Base-by-base conservation (phyloP, 2,888 invertebrate genomes). In the Rhyacophila evoluta region DNA sequence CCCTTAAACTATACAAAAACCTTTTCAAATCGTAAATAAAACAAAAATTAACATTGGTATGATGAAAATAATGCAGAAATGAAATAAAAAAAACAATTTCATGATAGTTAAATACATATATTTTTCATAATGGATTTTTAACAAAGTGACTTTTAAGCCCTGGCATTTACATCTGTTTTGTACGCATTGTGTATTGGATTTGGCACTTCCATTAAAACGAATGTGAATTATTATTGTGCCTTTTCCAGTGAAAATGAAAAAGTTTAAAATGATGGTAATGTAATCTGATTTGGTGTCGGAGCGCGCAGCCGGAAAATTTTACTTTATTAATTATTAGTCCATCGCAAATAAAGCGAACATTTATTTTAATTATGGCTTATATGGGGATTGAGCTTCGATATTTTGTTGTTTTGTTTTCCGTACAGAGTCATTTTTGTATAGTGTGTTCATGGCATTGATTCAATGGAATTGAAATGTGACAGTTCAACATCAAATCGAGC, bases 231-330 rank as follows among this genome's bases (percentile, higher is more conserved):
- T 39, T 39, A 19, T 55, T 77, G 71, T 71, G 67, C 41, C 68
- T 76, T 79, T 79, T 79, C 72, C 74, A 75, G 11, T 37, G 75
- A 78, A 36, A 70, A 39, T 15, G 75, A 29, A 73, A 75, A 79
- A 70, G 70, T 76, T n/a, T 73, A 19, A 79, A 79, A 79, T 76
- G 72, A 37, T 29, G 36, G 15, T 71, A 77, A 75, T 72, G 41
- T 75, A 78, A 80, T 80, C 80, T 37, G 80, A 80, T 80, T 78
- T 70, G 70, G 38, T 68, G 79, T 75, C 69, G 25, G 71, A 29
- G 74, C 80, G 77, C 10, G 70, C 73, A 80, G 77, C 74, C 41
- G 80, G 80, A 78, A 80, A 80, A 78, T 80, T 78, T 78, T 36
- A 15, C 75, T 67, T 37, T 67, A 72, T 79, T 75, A 55, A 75